These are phyloP conservation scores for Sula dactylatra DNA, from an alignment of 2,113 vertebrate genomes.

Conservation along the genomic window DNA sequence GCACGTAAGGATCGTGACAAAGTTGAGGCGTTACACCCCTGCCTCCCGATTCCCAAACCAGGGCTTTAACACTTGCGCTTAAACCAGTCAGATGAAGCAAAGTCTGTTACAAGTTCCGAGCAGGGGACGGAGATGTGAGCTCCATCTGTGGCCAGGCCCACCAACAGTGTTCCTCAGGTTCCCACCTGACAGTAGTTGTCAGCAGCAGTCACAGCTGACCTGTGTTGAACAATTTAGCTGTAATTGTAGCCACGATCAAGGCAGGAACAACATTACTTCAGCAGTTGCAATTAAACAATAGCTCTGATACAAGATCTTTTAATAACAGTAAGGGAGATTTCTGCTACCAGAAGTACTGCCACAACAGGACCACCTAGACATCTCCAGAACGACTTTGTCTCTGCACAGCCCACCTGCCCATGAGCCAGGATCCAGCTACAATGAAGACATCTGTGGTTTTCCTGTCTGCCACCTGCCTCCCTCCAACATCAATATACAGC, in stretches of 20 bases:
- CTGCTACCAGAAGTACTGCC: not conserved
- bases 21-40: not conserved
- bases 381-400: not conserved
- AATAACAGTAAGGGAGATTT: not conserved
- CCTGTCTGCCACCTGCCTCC: not conserved
- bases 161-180: rapidly evolving
- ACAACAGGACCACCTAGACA: not conserved
- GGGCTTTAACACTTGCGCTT: not conserved
- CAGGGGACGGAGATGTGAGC: not conserved
- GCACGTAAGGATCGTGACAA: rapidly evolving
- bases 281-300: not conserved
- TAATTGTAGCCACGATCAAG: rapidly evolving
- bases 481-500: not conserved
- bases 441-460: not conserved
- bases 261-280: not conserved
- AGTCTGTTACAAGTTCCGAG: not conserved
- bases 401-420: not conserved
- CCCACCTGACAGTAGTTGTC: not conserved
- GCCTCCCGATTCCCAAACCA: not conserved
- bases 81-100: rapidly evolving
- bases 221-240: rapidly evolving
- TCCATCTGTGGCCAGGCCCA: not conserved
- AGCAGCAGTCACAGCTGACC: not conserved
- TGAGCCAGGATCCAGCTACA: not conserved
- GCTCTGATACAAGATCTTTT: not conserved